A percentile compares a stretch with the other conserved stretches of the same genome.
Conservation (phyloP, 2,113 vertebrate genomes). For the Motacilla alba region DNA sequence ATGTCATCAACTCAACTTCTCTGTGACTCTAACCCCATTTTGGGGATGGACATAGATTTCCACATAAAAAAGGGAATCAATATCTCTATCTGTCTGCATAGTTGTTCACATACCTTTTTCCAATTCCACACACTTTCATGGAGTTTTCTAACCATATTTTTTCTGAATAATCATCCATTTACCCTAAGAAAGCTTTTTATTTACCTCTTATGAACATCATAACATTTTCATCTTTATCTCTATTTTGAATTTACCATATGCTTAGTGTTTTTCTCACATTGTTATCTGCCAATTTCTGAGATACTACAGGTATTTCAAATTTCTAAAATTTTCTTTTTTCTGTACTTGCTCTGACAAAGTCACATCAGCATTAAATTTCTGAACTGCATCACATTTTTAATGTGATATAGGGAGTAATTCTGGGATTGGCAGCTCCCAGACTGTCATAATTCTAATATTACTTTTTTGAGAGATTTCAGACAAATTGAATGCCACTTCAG, state of each 20-base stretch:
- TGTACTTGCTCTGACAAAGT: not conserved
- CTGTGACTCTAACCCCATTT: not conserved
- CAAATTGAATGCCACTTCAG: not conserved
- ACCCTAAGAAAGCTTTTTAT: constrained; percentile 14
- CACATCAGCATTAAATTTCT: not conserved
- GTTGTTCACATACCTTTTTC: not conserved
- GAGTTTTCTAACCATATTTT: not conserved
- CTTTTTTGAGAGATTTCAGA: not conserved
- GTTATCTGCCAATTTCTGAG: not conserved
- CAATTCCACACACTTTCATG: not conserved
- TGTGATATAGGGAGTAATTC: accelerated
- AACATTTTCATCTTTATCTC: not conserved
- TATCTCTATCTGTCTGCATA: not conserved
- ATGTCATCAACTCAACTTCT: not conserved
- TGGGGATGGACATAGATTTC: not conserved
- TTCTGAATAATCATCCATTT: constrained; percentile 9
- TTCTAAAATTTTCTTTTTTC: not conserved
- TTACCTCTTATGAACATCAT: not conserved
- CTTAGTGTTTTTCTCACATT: not conserved
- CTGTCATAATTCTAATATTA: not conserved
- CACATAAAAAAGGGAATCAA: not conserved
- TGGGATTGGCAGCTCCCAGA: not conserved
- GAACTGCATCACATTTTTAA: not conserved
- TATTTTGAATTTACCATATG: not conserved
- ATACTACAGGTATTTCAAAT: not conserved